A percentile compares a stretch with the other conserved stretches of the same genome.
Conservation (phyloP, 2,888 invertebrate genomes). For the Cataglyphis albicans region DNA sequence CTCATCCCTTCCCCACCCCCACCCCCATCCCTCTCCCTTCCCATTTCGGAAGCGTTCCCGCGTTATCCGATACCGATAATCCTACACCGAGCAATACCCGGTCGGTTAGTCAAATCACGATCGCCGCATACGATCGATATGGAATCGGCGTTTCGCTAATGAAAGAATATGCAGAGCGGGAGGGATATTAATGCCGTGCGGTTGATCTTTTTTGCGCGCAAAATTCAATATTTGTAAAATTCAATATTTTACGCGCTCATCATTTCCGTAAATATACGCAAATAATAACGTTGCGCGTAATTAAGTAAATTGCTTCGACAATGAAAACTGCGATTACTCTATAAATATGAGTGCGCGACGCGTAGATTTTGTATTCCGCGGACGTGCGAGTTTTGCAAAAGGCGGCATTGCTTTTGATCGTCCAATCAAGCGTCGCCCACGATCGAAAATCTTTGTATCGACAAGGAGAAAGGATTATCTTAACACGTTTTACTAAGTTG, state of each 20-base stretch:
- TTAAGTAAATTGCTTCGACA: neutral
- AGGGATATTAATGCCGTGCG: conserved; percentile 48
- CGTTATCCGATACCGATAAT: conserved; percentile 54
- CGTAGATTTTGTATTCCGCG: neutral
- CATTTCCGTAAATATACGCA: neutral
- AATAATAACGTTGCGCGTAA: neutral
- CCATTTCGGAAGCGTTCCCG: neutral
- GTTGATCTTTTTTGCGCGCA: neutral
- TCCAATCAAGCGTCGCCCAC: neutral
- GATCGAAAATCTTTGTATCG: neutral
- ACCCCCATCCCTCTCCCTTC: no score
- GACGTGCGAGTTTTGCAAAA: neutral
- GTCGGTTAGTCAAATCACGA: conserved; percentile 53
- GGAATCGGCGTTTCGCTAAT: conserved; percentile 46
- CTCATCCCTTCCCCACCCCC: neutral
- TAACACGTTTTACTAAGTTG: neutral
- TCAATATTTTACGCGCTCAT: neutral
- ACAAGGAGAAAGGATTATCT: neutral
- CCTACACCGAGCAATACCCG: conserved; percentile 37
- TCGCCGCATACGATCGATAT: conserved; percentile 40
- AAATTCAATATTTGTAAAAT: conserved; percentile 10
- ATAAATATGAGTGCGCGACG: neutral
- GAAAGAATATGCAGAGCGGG: conserved; percentile 58
- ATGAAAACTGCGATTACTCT: conserved; percentile 9
- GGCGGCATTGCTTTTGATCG: neutral